Evolutionary conservation across 2,797 vertebrate species (phyloP).

Genomic region (Halcyon chelicuti): DNA sequence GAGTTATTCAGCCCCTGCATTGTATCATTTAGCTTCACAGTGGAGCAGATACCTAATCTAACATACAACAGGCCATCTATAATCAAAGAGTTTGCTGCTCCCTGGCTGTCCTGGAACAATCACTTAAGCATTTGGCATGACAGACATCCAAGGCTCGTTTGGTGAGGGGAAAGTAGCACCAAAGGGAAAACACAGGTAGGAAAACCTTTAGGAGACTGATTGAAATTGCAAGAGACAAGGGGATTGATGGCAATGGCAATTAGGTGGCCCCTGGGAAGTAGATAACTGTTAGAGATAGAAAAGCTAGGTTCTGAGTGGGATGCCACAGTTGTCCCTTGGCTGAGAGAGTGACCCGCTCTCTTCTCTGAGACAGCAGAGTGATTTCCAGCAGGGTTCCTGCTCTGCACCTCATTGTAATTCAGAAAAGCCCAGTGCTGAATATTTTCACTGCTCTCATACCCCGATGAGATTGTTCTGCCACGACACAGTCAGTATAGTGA

Average conservation of each 20-base stretch:
- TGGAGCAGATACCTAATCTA: slow-evolving; percentile 74
- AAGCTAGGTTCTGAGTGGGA: slow-evolving; percentile 70
- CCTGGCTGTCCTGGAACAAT: slow-evolving; percentile 30
- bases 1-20: slow-evolving; percentile 62
- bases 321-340: slow-evolving; percentile 68
- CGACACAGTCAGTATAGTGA: background rate
- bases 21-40: slow-evolving; percentile 69
- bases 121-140: slow-evolving; percentile 43
- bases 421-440: background rate
- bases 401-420: slow-evolving; percentile 63
- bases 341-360: slow-evolving; percentile 58
- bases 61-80: slow-evolving; percentile 72
- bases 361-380: slow-evolving; percentile 57
- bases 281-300: slow-evolving; percentile 77
- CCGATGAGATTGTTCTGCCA: slow-evolving; percentile 59
- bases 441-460: slow-evolving; percentile 47
- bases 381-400: slow-evolving; percentile 36
- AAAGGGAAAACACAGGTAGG: slow-evolving; percentile 77
- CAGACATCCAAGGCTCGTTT: slow-evolving; percentile 32
- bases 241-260: slow-evolving; percentile 75
- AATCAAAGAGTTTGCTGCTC: slow-evolving; percentile 72
- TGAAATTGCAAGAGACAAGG: slow-evolving; percentile 79
- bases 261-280: slow-evolving; percentile 78
- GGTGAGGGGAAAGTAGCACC: background rate
- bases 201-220: slow-evolving; percentile 82